Evolutionary conservation across 2,113 vertebrate genomes (phyloP), one percentile per base, ranked within the genome.

Genomic region (Apteryx owenii): DNA sequence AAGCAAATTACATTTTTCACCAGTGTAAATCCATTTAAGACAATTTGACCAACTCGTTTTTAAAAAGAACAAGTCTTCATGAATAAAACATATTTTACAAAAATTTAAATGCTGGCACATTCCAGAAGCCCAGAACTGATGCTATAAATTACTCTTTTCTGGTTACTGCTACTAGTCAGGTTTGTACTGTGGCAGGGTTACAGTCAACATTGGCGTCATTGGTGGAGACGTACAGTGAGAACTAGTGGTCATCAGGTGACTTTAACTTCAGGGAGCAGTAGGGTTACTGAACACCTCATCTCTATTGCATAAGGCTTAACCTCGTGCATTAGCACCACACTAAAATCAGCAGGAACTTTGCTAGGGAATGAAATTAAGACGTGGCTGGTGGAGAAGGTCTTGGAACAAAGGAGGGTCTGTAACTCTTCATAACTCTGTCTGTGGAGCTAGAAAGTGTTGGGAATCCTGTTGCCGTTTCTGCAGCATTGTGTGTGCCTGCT

Each of bases 241-340:
- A 23, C 31, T 4, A 36, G 26, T 25, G 22, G 31, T 42, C 3
- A 1, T 18, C 44, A 33, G 10, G 36, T 75, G 31, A 66, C 26
- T 48, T 70, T n/a, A 21, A 54, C 26, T 31, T 40, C 20, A 79
- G 13, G 12, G 14, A 70, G 16, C 36, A 36, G 7, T 36, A 10
- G 3, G 40, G 26, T 19, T 31, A 36, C 6, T 13, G 36, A 44
- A 28, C 0, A 1, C 7, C 66, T 75, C 14, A 23, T 14, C 7
- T 75, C 33, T 36, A 0, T 36, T 78, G 26, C 10, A 12, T 50
- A 25, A 31, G 22, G 7, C 3, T 2, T 58, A 71, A 38, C 23
- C 15, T 25, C 4, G 26, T 0, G 6, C 12, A 1, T 61, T 38
- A 78, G 17, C 46, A 5, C 36, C 29, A n/a, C 9, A 9, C 6